phyloP scores from a whole-genome alignment of 2,888 invertebrate genomes.

The Sinodicranocentrus sp. region DNA sequence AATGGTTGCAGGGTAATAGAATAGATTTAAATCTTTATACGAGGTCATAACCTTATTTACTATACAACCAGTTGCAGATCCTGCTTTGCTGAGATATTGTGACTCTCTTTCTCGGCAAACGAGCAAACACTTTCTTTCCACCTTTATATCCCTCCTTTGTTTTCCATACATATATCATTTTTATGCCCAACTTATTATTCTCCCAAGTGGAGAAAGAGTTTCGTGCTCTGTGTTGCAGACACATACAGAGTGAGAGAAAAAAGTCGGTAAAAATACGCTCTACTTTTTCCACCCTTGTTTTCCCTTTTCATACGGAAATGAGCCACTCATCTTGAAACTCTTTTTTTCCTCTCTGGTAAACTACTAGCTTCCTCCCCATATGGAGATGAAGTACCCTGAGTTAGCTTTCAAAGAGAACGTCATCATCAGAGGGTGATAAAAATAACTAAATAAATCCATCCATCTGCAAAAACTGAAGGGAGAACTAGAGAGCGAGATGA shows the following conservation, averaged over 20 bases:
- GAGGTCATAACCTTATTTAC: conserved; percentile 9
- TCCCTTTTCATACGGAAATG: conserved; percentile 5
- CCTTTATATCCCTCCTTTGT: not conserved
- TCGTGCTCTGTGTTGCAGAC: too few species aligned
- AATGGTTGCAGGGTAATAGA: not conserved
- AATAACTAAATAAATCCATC: conserved; percentile 30
- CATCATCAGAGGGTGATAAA: conserved; percentile 31
- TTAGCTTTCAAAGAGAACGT: not conserved
- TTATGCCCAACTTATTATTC: not conserved
- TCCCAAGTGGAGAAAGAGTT: not conserved
- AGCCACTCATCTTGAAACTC: conserved; percentile 16
- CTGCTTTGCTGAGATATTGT: not conserved
- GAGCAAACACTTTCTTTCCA: too few species aligned
- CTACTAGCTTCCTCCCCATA: too few species aligned
- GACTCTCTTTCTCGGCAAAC: not conserved
- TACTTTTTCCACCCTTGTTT: not conserved
- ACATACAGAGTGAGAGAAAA: too few species aligned
- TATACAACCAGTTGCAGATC: conserved; percentile 8
- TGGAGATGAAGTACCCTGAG: too few species aligned
- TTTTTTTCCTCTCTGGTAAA: conserved; percentile 25
- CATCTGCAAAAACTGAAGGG: conserved; percentile 24
- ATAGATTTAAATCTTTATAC: conserved; percentile 17
- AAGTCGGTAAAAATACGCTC: not conserved
- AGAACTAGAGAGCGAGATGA: not conserved
- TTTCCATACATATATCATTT: not conserved